Percentiles rank a stretch among this genome's conserved stretches.
phyloP scores from a whole-genome alignment of 1,140 invertebrate genomes.

The Amyelois transitella region DNA sequence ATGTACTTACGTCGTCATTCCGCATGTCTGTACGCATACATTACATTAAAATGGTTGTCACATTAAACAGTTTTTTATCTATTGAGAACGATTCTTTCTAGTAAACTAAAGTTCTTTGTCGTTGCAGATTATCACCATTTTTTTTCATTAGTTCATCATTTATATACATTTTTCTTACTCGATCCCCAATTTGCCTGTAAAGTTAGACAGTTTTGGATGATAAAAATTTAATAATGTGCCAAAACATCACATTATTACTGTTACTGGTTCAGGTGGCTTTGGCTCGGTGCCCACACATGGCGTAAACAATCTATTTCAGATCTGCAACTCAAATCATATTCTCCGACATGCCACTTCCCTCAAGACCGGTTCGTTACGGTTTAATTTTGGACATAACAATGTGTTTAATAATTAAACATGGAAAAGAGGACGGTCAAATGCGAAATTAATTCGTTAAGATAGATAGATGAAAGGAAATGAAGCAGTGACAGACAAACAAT shows the following conservation, averaged over 20 bases:
- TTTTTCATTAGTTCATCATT: not conserved
- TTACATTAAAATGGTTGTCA: too few species aligned
- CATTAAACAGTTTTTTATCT: too few species aligned
- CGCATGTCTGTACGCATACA: too few species aligned
- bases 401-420: too few species aligned
- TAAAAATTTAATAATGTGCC: conserved; percentile 50
- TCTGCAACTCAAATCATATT: conserved; percentile 52
- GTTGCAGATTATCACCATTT: not conserved
- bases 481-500: too few species aligned
- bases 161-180: not conserved
- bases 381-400: not conserved
- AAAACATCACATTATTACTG: conserved; percentile 44
- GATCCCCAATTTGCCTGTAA: conserved; percentile 6
- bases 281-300: conserved; percentile 50
- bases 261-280: conserved; percentile 52
- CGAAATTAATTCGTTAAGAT: too few species aligned
- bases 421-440: too few species aligned
- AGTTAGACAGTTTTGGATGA: conserved; percentile 19
- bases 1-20: too few species aligned
- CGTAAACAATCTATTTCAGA: conserved; percentile 70
- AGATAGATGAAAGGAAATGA: too few species aligned
- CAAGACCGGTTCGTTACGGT: conserved; percentile 4
- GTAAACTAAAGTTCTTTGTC: too few species aligned
- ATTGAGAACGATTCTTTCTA: too few species aligned
- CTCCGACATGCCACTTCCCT: conserved; percentile 29